Evolutionary conservation across 2,113 vertebrate species (phyloP).

Genomic region (Osmerus mordax): DNA sequence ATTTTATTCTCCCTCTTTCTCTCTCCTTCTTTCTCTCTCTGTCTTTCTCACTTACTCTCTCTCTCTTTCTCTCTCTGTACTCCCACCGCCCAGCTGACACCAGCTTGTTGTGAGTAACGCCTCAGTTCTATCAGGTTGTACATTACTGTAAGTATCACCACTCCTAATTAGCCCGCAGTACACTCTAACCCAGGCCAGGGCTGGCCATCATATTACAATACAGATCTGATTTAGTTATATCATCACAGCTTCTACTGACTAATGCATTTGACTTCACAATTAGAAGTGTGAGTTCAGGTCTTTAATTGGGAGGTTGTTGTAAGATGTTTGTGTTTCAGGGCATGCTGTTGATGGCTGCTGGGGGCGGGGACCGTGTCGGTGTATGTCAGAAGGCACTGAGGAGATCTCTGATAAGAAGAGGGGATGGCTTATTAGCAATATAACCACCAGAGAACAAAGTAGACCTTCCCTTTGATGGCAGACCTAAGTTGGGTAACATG

Average conservation of each 20-base stretch:
- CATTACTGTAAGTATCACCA: constrained; percentile 8
- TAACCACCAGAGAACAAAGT: constrained; percentile 56
- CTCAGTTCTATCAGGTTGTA: constrained; percentile 32
- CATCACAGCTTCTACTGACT: not conserved
- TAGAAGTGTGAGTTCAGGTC: not conserved
- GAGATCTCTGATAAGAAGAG: constrained; percentile 45
- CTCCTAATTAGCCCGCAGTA: constrained; percentile 9
- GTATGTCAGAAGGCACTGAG: constrained; percentile 28
- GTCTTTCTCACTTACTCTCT: not conserved
- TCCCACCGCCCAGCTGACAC: not conserved
- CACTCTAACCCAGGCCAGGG: not conserved
- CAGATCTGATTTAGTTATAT: not conserved
- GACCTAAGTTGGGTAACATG: constrained; percentile 52
- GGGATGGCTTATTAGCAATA: constrained; percentile 44
- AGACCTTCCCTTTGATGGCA: constrained; percentile 56
- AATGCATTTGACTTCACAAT: constrained; percentile 3
- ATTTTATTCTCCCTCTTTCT: not conserved
- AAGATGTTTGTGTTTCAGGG: not conserved
- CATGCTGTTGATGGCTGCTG: constrained; percentile 26
- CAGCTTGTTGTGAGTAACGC: constrained; percentile 17
- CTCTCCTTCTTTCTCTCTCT: not conserved
- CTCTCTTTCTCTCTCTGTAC: not conserved
- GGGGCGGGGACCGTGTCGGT: constrained; percentile 35
- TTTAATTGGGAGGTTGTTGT: not conserved
- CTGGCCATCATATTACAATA: not conserved